Conservation (phyloP, 2,797 vertebrate genomes). For the Notamacropus eugenii region DNA sequence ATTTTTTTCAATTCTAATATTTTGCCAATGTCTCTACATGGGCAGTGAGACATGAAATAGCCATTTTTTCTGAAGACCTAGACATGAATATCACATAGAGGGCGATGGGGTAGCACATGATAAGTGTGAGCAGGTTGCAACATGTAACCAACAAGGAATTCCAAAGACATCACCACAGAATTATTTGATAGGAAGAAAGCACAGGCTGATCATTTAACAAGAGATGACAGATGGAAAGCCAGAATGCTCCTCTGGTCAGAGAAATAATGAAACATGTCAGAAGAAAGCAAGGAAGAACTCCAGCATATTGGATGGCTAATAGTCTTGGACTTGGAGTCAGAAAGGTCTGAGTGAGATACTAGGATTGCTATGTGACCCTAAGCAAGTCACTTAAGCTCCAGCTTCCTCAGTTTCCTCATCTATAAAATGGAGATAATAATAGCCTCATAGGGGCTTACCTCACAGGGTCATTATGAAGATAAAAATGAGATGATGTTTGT, state of each 20-base stretch:
- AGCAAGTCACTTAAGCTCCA: not conserved
- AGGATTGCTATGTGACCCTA: not conserved
- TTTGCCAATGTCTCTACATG: not conserved
- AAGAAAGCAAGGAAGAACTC: not conserved
- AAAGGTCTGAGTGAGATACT: not conserved
- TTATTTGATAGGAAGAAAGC: not conserved
- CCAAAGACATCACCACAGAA: not conserved
- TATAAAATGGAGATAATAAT: not conserved
- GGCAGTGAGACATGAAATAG: not conserved
- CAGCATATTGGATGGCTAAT: not conserved
- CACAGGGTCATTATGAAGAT: not conserved
- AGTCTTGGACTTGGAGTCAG: not conserved
- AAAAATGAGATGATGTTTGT: not conserved
- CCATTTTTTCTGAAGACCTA: not conserved
- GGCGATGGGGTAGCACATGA: not conserved
- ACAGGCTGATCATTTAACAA: not conserved
- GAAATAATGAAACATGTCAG: not conserved
- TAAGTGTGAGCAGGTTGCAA: not conserved
- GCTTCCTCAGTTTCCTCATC: not conserved
- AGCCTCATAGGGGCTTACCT: not conserved
- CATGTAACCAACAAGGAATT: not conserved
- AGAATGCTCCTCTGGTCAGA: not conserved
- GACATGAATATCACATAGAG: not conserved
- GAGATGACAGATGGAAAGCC: not conserved
- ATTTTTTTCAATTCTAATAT: not conserved